phyloP scores from a whole-genome alignment of 2,797 vertebrate genomes.

The Sebastes diaconus region DNA sequence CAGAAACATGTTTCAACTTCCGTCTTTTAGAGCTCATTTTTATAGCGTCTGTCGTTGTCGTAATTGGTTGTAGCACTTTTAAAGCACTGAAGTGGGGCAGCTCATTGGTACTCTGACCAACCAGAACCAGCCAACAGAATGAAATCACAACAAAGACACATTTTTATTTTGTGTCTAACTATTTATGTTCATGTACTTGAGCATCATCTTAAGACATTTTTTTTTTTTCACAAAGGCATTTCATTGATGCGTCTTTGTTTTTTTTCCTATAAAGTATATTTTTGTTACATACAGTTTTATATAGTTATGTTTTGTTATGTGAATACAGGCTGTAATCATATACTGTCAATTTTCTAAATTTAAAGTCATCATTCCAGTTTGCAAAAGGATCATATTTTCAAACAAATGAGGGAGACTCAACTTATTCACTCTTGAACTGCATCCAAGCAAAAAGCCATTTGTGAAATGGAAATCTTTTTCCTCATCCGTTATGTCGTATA shows the following conservation, averaged over 20 bases:
- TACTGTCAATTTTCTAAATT: background rate
- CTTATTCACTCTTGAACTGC: constrained; percentile 47
- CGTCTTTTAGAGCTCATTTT: background rate
- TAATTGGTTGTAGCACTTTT: no score
- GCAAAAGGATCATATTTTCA: constrained; percentile 26
- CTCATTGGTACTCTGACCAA: background rate
- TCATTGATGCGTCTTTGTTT: no score
- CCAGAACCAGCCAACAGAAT: background rate
- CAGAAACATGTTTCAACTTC: no score
- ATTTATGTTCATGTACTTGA: background rate
- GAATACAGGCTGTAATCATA: background rate
- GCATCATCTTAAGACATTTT: background rate
- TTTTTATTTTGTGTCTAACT: background rate
- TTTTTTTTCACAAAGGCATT: no score
- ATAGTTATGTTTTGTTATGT: background rate
- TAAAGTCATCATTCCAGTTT: background rate
- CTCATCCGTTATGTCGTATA: constrained; percentile 57
- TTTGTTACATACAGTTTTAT: background rate
- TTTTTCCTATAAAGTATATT: background rate
- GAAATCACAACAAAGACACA: background rate
- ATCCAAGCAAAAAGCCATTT: constrained; percentile 66
- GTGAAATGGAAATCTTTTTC: constrained; percentile 52
- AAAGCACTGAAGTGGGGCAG: no score
- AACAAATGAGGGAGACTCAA: constrained; percentile 22
- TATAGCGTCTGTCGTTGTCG: no score